Evolutionary conservation across 2,113 vertebrate genomes (phyloP).

Genomic region (Elaphurus davidianus): DNA sequence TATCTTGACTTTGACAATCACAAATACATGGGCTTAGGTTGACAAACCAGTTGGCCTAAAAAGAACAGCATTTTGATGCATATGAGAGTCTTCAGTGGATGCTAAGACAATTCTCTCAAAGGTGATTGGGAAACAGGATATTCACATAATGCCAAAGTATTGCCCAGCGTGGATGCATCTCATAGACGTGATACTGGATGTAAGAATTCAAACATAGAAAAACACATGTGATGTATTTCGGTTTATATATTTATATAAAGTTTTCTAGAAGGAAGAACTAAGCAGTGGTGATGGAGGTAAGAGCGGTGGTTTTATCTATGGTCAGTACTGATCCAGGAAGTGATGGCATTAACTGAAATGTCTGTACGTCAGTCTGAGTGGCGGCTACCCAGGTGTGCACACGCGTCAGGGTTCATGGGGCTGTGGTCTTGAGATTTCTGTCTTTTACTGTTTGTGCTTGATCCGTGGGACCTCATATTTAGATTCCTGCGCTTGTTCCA

Average conservation of each 20-base stretch:
- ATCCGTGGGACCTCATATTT: neutral
- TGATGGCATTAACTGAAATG: neutral
- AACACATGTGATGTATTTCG: rapidly evolving
- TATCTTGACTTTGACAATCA: neutral
- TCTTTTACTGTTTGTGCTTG: rapidly evolving
- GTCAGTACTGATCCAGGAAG: neutral
- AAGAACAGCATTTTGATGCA: neutral
- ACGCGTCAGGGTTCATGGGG: rapidly evolving
- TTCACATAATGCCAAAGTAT: neutral
- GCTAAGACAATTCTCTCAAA: neutral
- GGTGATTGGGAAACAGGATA: neutral
- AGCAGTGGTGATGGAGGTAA: neutral
- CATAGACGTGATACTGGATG: rapidly evolving
- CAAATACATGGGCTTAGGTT: rapidly evolving
- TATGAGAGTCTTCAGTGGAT: neutral
- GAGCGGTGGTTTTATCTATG: neutral
- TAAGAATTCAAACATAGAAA: neutral
- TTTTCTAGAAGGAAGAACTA: neutral
- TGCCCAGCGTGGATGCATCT: neutral
- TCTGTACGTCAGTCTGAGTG: rapidly evolving
- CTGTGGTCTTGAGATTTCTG: neutral
- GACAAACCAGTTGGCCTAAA: neutral
- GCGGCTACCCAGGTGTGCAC: neutral
- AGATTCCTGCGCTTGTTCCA: neutral
- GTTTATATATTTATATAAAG: neutral